These are phyloP conservation scores for Ceratothoa steindachneri DNA, from an alignment of 2,888 invertebrate genomes.

Conservation along the genomic window DNA sequence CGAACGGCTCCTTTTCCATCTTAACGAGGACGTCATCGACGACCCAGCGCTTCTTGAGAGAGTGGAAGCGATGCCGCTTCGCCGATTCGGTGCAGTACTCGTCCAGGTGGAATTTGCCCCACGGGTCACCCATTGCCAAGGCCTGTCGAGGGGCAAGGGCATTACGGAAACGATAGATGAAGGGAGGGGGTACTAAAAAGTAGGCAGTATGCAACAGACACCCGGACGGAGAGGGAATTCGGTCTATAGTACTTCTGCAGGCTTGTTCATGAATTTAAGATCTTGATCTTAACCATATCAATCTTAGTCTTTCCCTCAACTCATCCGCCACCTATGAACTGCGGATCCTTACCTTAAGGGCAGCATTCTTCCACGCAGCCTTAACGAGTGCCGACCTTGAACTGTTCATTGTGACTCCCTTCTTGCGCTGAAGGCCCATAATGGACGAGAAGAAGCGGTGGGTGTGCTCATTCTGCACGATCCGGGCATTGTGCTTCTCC, in stretches of 20 bases:
- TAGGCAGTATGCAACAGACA: too few relatives aligned
- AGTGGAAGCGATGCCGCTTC: conserved; percentile 57
- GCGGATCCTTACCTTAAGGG: conserved; percentile 32
- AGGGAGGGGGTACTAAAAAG: too few relatives aligned
- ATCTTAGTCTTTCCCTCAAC: too few relatives aligned
- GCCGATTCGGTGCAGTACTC: conserved; percentile 55
- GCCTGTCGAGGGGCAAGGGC: conserved; percentile 10
- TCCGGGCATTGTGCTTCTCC: background rate
- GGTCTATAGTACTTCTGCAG: too few relatives aligned
- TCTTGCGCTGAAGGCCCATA: conserved; percentile 21
- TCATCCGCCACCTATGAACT: too few relatives aligned
- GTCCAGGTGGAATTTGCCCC: conserved; percentile 57
- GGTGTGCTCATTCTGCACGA: background rate
- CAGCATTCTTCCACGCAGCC: conserved; percentile 44
- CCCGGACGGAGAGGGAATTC: too few relatives aligned
- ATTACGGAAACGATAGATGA: background rate
- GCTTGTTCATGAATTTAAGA: too few relatives aligned
- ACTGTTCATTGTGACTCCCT: conserved; percentile 4
- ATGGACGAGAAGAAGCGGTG: conserved; percentile 40
- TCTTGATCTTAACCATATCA: too few relatives aligned
- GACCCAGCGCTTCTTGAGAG: conserved; percentile 57
- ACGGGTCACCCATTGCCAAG: conserved; percentile 54
- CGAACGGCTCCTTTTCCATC: conserved; percentile 57
- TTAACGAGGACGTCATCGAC: conserved; percentile 57
- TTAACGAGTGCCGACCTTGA: conserved; percentile 22